Evolutionary conservation across 2,113 vertebrate species (phyloP), one percentile per base, ranked within the genome.

Genomic region (Numenius arquata): DNA sequence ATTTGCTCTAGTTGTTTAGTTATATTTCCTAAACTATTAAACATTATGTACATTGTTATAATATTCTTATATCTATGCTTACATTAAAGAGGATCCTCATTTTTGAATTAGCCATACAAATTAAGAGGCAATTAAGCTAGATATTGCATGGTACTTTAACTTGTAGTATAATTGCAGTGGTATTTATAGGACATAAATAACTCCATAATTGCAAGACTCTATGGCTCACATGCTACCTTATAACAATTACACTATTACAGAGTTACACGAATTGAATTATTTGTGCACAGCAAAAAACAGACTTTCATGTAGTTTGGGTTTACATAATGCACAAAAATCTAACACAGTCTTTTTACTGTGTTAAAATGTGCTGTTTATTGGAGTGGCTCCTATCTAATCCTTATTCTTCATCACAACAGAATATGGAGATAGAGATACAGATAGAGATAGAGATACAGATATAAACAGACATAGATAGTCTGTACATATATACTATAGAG

Each of bases 121-220:
- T 68, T 89, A 95, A 94, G 40, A 83, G 67, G 63, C 50, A 97
- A 82, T 97, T 97, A 98, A 97, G 53, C n/a, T 89, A 48, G 40
- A 45, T 93, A 81, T 93, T 95, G 56, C 56, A 90, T 92, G 63
- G 45, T 85, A 76, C 47, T 96, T 95, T 75, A 93, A 92, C 25
- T 88, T 96, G 55, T 52, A 72, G 7, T 65, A 75, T 96, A 96
- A 97, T 97, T 97, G 63, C 3, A 3, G 72, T 81, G 71, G 56
- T 83, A 95, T 98, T 97, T 96, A 88, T 73, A 84, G 50, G 50
- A 76, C 81, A 97, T 95, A 96, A 97, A 94, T 96, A 96, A 93
- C 71, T 73, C 41, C 52, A 19, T 56, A 96, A 92, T 93, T 95
- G 68, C 73, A 94, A 86, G 40, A 88, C 94, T 97, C 97, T 92